Percentiles rank a stretch among this genome's conserved stretches.
Evolutionary conservation across 2,797 vertebrate genomes (phyloP).

Genomic region (Neomorphus geoffroyi): DNA sequence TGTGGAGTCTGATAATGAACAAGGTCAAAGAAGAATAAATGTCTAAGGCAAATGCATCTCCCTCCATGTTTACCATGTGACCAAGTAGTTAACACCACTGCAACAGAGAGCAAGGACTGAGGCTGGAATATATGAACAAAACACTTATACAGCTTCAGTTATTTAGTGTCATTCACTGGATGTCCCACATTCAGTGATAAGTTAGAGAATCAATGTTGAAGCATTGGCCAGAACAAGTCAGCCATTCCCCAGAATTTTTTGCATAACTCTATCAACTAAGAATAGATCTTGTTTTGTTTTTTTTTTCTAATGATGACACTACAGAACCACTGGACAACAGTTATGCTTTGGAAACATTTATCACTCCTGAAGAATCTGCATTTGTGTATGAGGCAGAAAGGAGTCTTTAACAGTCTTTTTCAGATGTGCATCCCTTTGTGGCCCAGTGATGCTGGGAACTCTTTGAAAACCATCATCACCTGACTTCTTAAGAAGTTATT

Average conservation of each 20-base stretch:
- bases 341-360: not conserved
- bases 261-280: not conserved
- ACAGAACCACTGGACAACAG: not conserved
- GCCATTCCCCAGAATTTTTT: not conserved
- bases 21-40: not conserved
- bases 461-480: not conserved
- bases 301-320: not conserved
- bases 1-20: not conserved
- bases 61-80: not conserved
- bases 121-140: not conserved
- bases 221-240: not conserved
- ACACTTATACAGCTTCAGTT: not conserved
- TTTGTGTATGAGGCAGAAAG: not conserved
- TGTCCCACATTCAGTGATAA: not conserved
- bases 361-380: not conserved
- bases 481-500: not conserved
- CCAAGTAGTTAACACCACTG: not conserved
- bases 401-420: not conserved
- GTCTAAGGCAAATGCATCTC: not conserved
- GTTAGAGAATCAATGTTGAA: not conserved
- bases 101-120: accelerated
- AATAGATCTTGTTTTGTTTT: no score
- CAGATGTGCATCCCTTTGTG: not conserved
- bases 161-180: not conserved
- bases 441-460: not conserved